phyloP scores from a whole-genome alignment of 2,113 vertebrate genomes.

The Mobula hypostoma region DNA sequence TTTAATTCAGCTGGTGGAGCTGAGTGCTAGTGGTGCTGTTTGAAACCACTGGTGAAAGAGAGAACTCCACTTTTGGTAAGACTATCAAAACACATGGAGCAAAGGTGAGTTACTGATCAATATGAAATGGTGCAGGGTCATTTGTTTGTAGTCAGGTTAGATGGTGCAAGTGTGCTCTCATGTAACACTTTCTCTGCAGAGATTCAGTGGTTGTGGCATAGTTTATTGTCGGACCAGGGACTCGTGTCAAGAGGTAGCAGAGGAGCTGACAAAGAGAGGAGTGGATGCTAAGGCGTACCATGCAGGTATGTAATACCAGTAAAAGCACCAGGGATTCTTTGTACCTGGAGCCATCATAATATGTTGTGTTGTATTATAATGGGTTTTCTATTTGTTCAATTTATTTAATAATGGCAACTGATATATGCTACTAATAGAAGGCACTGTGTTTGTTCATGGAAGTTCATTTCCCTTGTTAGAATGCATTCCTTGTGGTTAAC shows the following conservation, averaged over 20 bases:
- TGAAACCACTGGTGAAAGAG: too few relatives aligned
- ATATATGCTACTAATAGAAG: not conserved
- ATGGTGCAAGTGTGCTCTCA: not conserved
- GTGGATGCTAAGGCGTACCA: constrained; percentile 83
- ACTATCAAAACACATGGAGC: not conserved
- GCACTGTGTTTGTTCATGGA: not conserved
- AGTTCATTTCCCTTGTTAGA: not conserved
- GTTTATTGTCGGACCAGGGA: constrained; percentile 94
- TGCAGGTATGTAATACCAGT: constrained; percentile 65
- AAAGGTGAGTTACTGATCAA: not conserved
- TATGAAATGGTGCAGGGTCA: too few relatives aligned
- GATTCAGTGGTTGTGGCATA: constrained; percentile 76
- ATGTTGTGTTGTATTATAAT: not conserved
- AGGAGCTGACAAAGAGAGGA: constrained; percentile 74
- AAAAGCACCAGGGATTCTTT: not conserved
- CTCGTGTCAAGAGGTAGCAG: constrained; percentile 79
- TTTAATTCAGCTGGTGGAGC: too few relatives aligned
- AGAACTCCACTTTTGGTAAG: not conserved
- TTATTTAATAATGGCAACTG: not conserved
- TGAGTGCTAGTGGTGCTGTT: too few relatives aligned
- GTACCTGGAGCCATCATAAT: not conserved
- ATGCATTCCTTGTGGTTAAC: not conserved
- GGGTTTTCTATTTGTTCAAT: not conserved
- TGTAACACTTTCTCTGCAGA: constrained; percentile 43
- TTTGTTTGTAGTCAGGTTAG: not conserved